phyloP scores from a whole-genome alignment of 2,888 invertebrate genomes.

The Cantharis rufa region DNA sequence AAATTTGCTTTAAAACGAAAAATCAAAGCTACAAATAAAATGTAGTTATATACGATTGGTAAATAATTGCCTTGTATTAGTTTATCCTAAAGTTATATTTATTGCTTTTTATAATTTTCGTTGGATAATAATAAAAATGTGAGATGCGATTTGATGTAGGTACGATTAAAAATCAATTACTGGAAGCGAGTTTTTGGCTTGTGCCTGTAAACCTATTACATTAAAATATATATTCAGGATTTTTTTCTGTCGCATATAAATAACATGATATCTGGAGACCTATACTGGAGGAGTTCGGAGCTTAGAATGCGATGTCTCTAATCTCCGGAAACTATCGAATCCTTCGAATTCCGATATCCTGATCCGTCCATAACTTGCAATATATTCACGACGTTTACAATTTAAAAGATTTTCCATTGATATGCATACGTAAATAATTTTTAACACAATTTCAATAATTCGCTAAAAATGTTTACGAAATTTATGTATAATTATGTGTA shows the following conservation, averaged over 20 bases:
- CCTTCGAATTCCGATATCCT: conserved; percentile 36
- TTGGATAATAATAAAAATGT: background rate
- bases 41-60: background rate
- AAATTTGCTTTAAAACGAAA: background rate
- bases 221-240: conserved; percentile 36
- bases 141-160: background rate
- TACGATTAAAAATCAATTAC: conserved; percentile 22
- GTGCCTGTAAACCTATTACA: conserved; percentile 25
- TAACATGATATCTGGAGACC: conserved; percentile 34
- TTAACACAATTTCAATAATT: background rate
- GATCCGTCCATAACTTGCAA: conserved; percentile 30
- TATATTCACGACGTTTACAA: conserved; percentile 30
- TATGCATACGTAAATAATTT: background rate
- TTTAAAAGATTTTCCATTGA: conserved; percentile 25
- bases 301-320: conserved; percentile 36
- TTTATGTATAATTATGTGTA: too few species aligned
- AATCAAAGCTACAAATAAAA: background rate
- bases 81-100: background rate
- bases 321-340: conserved; percentile 37
- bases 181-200: conserved; percentile 10
- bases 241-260: conserved; percentile 34
- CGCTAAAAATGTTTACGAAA: background rate
- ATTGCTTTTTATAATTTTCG: background rate
- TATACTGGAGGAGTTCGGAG: conserved; percentile 30
- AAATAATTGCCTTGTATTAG: background rate